These are phyloP conservation scores for Pachyramphus minor DNA, from an alignment of 2,113 vertebrate species.

Conservation along the genomic window DNA sequence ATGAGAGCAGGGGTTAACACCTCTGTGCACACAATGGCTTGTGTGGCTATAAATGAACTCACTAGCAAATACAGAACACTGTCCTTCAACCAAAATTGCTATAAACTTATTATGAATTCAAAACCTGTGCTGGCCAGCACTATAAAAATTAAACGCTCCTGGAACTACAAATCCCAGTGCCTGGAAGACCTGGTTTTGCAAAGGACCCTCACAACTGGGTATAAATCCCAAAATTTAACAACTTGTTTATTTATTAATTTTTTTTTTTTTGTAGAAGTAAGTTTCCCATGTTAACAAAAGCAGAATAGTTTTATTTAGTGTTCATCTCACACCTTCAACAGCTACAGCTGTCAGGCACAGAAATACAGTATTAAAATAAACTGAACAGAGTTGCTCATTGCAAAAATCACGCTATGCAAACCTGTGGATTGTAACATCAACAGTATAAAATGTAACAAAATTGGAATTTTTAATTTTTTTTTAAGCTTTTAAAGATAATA, in stretches of 20 bases:
- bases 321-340: conserved; percentile 76
- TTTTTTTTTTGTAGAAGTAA: conserved; percentile 54
- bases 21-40: neutral
- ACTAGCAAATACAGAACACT: neutral
- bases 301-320: conserved; percentile 71
- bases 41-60: neutral
- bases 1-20: fast-evolving
- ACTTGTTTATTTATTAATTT: conserved; percentile 28
- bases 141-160: neutral
- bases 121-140: neutral
- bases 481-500: conserved; percentile 73
- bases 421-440: conserved; percentile 71
- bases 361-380: conserved; percentile 57
- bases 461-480: conserved; percentile 44
- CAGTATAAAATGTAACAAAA: conserved; percentile 72
- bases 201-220: conserved; percentile 22
- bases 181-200: neutral
- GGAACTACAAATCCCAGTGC: neutral
- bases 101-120: neutral
- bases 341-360: conserved; percentile 72
- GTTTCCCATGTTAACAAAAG: conserved; percentile 67
- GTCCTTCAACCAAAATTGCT: neutral
- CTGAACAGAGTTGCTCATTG: conserved; percentile 23
- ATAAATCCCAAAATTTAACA: conserved; percentile 15
- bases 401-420: conserved; percentile 53